Evolutionary conservation across 1,140 invertebrate species (phyloP), one percentile per base, ranked within the genome.

Genomic region (Drosophila equinoxialis): DNA sequence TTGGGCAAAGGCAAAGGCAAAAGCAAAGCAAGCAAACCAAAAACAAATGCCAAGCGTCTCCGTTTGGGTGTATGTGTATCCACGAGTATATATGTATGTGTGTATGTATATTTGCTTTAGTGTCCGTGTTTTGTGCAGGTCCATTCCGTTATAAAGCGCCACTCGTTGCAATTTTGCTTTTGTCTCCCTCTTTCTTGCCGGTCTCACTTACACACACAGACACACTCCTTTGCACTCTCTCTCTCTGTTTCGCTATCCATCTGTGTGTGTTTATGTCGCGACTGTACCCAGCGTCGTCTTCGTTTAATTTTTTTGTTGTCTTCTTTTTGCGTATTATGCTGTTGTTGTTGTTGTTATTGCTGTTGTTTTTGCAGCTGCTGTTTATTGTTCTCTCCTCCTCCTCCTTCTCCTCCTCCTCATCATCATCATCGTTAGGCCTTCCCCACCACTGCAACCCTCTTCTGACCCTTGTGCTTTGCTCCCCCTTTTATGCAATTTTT

Each of bases 281-380:
- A 87, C 82, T 85, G 82, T 87, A 87, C 82, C 30, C 57, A 73
- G 41, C 26, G 68, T 73, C 57, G 67, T 85, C 82, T 72, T 82
- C 48, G 42, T 69, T 65, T 17, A 0, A 17, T 17, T 17, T 75
- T 30, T 30, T 74, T 71, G 37, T 68, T 37, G 66, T 26, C 59
- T 45, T 74, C 55, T 70, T 62, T 71, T 65, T 75, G 69, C 45
- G 61, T 48, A 45, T 35, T 45, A 26, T 48, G 39, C 13, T 42
- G 20, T 45, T 37, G 14, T 41, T 17, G 33, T 30, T 41, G 37
- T 42, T 35, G 14, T 23, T 37, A n/a, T 17, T 60, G 17, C 39
- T 37, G 14, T 60, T 42, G 37, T 41, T 41, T 20, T 51, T 51
- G 45, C 45, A 51, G 45, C 45, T 51, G 45, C 45, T 51, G 45